Conservation (phyloP, 2,113 vertebrate species). For the Nerophis lumbriciformis region DNA sequence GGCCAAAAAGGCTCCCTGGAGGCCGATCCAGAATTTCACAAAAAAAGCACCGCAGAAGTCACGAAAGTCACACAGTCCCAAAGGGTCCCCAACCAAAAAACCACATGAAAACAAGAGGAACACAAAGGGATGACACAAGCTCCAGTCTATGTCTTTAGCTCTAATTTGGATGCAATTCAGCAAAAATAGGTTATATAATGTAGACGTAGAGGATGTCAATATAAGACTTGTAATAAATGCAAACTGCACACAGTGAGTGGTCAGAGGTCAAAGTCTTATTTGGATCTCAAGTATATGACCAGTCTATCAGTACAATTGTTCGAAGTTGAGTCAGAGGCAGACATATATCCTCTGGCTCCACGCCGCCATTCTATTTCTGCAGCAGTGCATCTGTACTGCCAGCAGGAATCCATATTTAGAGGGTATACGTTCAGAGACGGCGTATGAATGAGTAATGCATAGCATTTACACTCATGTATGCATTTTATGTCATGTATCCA, state of each 20-base stretch:
- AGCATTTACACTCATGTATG: not conserved
- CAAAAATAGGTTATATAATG: too few relatives aligned
- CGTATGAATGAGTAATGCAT: not conserved
- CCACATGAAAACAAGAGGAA: too few relatives aligned
- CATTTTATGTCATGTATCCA: too few relatives aligned
- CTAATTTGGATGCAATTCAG: too few relatives aligned
- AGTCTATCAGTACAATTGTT: not conserved
- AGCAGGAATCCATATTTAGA: slow-evolving; percentile 25
- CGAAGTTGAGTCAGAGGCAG: slow-evolving; percentile 1
- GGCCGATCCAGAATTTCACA: too few relatives aligned
- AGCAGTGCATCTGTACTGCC: slow-evolving; percentile 23
- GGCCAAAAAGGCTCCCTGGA: too few relatives aligned
- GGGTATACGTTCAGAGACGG: not conserved
- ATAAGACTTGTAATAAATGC: not conserved
- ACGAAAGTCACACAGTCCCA: too few relatives aligned
- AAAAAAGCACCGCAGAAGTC: too few relatives aligned
- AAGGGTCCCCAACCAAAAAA: too few relatives aligned
- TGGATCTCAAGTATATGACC: not conserved
- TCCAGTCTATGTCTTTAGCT: too few relatives aligned
- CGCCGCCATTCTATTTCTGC: slow-evolving; percentile 14
- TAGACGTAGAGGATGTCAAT: too few relatives aligned
- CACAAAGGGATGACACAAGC: too few relatives aligned
- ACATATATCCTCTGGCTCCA: slow-evolving; percentile 2
- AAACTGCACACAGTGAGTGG: slow-evolving; percentile 18
- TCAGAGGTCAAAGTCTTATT: slow-evolving; percentile 4